Evolutionary conservation across 2,113 vertebrate species (phyloP).

Genomic region (Labeo catla): DNA sequence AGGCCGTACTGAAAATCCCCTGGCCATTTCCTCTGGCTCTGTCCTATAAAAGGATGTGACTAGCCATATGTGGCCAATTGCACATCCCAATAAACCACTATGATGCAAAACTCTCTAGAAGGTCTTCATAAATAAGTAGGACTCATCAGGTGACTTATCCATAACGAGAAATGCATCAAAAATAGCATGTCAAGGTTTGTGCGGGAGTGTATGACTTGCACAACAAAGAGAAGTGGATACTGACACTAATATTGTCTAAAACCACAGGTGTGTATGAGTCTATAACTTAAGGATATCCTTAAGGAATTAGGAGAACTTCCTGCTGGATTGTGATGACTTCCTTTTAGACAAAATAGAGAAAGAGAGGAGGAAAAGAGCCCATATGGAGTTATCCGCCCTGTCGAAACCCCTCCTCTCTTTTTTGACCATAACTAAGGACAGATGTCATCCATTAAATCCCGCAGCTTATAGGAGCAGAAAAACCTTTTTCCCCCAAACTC

Average conservation of each 20-base stretch:
- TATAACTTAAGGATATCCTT: conserved; percentile 35
- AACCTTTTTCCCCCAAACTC: conserved; percentile 49
- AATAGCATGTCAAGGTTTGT: not conserved
- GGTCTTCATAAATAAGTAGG: not conserved
- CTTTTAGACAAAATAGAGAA: not conserved
- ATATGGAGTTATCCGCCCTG: conserved; percentile 45
- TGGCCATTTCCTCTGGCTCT: conserved; percentile 58
- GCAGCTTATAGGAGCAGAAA: conserved; percentile 46
- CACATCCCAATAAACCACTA: not conserved
- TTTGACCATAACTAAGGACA: conserved; percentile 65
- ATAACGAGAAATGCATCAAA: not conserved
- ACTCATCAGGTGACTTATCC: conserved; percentile 21
- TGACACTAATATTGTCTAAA: not conserved
- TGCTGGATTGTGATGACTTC: conserved; percentile 42
- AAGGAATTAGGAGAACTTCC: conserved; percentile 22
- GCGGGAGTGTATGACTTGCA: not conserved
- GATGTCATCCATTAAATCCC: conserved; percentile 71
- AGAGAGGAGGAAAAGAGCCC: conserved; percentile 36
- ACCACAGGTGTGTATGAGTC: not conserved
- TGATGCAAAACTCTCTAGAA: not conserved
- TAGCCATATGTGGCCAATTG: not conserved
- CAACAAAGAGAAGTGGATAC: not conserved
- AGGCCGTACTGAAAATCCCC: not conserved
- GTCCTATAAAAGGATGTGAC: conserved; percentile 63
- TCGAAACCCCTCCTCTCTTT: conserved; percentile 47